phyloP scores from a whole-genome alignment of 2,888 invertebrate species.

The Acronicta psi region DNA sequence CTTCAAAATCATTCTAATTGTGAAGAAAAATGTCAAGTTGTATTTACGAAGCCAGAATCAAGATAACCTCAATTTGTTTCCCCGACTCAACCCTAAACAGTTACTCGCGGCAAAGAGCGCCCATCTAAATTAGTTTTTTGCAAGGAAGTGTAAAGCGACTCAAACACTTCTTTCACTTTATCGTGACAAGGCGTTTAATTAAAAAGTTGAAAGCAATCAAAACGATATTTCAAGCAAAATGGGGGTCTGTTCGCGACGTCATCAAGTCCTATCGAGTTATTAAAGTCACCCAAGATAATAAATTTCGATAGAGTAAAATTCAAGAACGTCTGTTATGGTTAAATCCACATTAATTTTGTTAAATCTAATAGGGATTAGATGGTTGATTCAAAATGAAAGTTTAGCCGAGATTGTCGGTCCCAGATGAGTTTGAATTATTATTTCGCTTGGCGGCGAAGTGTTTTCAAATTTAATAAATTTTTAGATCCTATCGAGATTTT shows the following conservation, averaged over 20 bases:
- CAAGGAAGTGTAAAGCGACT: slow-evolving; percentile 46
- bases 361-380: slow-evolving; percentile 73
- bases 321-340: slow-evolving; percentile 62
- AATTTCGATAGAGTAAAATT: slow-evolving; percentile 62
- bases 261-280: slow-evolving; percentile 59
- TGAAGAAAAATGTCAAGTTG: slow-evolving; percentile 23
- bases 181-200: slow-evolving; percentile 63
- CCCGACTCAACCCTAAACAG: slow-evolving; percentile 31
- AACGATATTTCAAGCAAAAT: slow-evolving; percentile 55
- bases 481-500: slow-evolving; percentile 56
- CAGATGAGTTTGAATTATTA: slow-evolving; percentile 45
- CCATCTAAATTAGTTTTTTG: slow-evolving; percentile 56
- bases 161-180: slow-evolving; percentile 48
- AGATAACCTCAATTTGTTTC: slow-evolving; percentile 43
- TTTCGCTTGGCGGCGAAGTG: slow-evolving; percentile 47
- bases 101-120: slow-evolving; percentile 17
- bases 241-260: slow-evolving; percentile 53
- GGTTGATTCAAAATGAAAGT: slow-evolving; percentile 51
- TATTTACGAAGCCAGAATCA: slow-evolving; percentile 22
- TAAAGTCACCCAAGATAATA: slow-evolving; percentile 63
- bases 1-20: slow-evolving; percentile 6
- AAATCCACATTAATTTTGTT: slow-evolving; percentile 74
- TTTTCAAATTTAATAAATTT: slow-evolving; percentile 62
- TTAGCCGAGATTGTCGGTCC: slow-evolving; percentile 46
- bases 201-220: slow-evolving; percentile 72